Evolutionary conservation across 2,888 invertebrate genomes (phyloP).

Genomic region (Parnassius orleans): DNA sequence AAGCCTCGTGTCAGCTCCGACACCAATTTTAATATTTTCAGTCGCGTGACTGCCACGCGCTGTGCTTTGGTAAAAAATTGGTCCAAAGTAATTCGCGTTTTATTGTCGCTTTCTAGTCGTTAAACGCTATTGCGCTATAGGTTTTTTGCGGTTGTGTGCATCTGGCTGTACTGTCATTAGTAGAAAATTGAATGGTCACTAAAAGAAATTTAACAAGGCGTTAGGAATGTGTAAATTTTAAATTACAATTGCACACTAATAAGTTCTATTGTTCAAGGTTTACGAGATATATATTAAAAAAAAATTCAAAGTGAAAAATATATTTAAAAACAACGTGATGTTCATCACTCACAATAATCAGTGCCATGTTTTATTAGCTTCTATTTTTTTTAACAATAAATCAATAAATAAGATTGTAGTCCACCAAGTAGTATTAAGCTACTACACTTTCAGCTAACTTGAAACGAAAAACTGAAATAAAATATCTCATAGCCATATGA

Average conservation of each 20-base stretch:
- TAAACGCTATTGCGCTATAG: slow-evolving; percentile 60
- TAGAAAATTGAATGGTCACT: slow-evolving; percentile 56
- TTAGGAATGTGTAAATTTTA: slow-evolving; percentile 34
- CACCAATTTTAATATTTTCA: slow-evolving; percentile 79
- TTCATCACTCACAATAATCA: too few species aligned
- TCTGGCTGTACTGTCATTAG: slow-evolving; percentile 58
- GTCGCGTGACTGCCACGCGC: slow-evolving; percentile 69
- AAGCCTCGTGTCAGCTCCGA: slow-evolving; percentile 79
- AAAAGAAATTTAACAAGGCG: slow-evolving; percentile 36
- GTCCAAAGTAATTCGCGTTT: slow-evolving; percentile 73
- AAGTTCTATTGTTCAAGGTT: slow-evolving; percentile 1
- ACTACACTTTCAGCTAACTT: too few species aligned
- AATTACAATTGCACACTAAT: slow-evolving; percentile 25
- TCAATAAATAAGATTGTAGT: too few species aligned
- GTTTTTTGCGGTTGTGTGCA: slow-evolving; percentile 60
- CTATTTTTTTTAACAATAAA: too few species aligned
- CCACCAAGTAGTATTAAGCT: too few species aligned
- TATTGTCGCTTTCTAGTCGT: slow-evolving; percentile 74
- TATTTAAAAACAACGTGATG: too few species aligned
- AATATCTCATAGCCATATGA: too few species aligned
- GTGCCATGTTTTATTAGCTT: too few species aligned
- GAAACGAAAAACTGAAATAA: too few species aligned
- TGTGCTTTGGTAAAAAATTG: slow-evolving; percentile 75
- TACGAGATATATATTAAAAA: not conserved
- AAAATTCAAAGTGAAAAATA: not conserved